These are phyloP conservation scores for Cairina moschata DNA, from an alignment of 2,113 vertebrate genomes.

Conservation along the genomic window DNA sequence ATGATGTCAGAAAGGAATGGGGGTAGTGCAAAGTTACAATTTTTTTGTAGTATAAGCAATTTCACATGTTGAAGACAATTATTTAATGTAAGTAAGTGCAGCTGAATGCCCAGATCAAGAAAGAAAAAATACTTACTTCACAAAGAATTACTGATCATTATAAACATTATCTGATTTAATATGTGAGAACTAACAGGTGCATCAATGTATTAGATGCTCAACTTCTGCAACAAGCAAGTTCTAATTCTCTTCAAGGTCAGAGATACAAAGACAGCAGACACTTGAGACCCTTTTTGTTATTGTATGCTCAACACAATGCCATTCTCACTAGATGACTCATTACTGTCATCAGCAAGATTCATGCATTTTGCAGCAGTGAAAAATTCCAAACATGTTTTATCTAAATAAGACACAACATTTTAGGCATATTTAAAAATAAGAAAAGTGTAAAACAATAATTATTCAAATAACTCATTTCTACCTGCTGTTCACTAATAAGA, in stretches of 20 bases:
- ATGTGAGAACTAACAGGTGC: conserved; percentile 56
- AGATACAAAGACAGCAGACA: conserved; percentile 59
- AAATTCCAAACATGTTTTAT: conserved; percentile 38
- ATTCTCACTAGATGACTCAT: conserved; percentile 55
- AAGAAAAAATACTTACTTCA: conserved; percentile 51
- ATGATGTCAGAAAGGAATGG: neutral
- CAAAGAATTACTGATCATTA: conserved; percentile 26
- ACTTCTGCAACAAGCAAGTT: conserved; percentile 68
- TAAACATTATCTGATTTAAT: conserved; percentile 48
- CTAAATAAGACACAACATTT: conserved; percentile 27
- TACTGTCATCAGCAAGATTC: conserved; percentile 39
- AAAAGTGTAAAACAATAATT: conserved; percentile 28
- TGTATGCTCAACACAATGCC: conserved; percentile 22
- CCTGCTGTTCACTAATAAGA: neutral
- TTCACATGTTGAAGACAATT: neutral
- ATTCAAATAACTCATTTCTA: conserved; percentile 29
- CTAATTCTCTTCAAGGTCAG: conserved; percentile 71
- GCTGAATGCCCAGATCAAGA: conserved; percentile 15
- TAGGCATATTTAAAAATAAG: conserved; percentile 38
- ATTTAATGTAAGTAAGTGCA: conserved; percentile 28
- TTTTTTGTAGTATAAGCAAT: conserved; percentile 24
- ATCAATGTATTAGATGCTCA: conserved; percentile 62
- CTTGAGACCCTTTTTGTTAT: conserved; percentile 15
- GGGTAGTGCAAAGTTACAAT: neutral
- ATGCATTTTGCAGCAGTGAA: conserved; percentile 26